Percentiles rank a stretch among this genome's conserved stretches.
Conservation (phyloP, 2,113 vertebrate genomes). For the Mesitornis unicolor region DNA sequence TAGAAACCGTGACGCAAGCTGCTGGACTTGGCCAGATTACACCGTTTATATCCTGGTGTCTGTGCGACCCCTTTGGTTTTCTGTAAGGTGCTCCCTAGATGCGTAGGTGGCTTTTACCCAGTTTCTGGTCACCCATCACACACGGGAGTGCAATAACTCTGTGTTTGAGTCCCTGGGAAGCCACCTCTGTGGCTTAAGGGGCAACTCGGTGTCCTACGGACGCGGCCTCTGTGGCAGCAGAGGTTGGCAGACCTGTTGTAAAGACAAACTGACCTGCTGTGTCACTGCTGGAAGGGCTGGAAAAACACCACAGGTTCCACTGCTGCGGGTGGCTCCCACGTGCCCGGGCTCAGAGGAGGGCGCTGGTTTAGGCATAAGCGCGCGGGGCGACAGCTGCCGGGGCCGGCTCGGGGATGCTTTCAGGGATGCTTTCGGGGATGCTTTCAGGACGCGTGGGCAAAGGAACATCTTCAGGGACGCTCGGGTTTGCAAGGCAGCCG, state of each 20-base stretch:
- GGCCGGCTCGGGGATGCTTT: neutral
- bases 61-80: neutral
- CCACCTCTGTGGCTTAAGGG: too few species aligned
- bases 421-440: too few species aligned
- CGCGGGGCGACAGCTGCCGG: neutral
- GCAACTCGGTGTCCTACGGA: too few species aligned
- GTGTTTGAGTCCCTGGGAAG: neutral
- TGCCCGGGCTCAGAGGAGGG: neutral
- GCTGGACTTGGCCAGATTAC: neutral
- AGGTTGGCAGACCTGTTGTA: neutral
- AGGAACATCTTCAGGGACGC: neutral
- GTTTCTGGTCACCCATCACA: neutral
- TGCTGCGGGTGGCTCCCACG: too few species aligned
- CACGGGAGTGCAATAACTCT: fast-evolving
- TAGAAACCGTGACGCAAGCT: neutral
- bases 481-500: neutral
- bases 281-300: too few species aligned
- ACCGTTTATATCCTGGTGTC: neutral
- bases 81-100: fast-evolving
- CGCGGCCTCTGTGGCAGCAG: too few species aligned
- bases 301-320: too few species aligned
- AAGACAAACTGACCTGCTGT: too few species aligned
- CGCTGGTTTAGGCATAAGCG: neutral
- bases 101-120: fast-evolving
- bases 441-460: neutral